Evolutionary conservation across 2,797 vertebrate species (phyloP).

Genomic region (Danio albolineatus): DNA sequence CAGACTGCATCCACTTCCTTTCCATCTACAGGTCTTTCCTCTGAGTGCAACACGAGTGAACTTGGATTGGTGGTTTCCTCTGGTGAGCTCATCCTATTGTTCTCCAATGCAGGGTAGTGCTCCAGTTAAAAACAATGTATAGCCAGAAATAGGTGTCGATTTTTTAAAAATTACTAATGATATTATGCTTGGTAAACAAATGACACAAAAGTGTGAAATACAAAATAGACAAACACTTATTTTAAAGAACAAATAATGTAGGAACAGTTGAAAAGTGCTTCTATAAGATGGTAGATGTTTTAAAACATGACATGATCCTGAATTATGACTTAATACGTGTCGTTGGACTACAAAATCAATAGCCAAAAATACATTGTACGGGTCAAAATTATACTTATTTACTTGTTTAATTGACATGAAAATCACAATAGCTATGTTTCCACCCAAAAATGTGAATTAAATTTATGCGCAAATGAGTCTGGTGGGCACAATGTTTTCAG

Average conservation of each 20-base stretch:
- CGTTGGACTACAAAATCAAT: no score
- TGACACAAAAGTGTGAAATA: neutral
- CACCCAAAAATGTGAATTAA: no score
- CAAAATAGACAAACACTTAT: neutral
- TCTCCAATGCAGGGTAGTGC: conserved; percentile 3
- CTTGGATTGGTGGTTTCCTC: conserved; percentile 55
- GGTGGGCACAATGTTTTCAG: no score
- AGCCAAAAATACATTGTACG: no score
- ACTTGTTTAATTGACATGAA: no score
- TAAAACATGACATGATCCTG: neutral
- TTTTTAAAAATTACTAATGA: neutral
- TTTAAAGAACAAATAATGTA: neutral
- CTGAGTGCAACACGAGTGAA: conserved; percentile 69
- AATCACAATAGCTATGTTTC: no score
- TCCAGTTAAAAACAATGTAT: conserved; percentile 9
- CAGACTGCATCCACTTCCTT: conserved; percentile 66
- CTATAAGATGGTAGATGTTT: no score
- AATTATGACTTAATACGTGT: neutral
- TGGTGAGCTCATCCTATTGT: conserved; percentile 56
- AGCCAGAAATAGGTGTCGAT: neutral
- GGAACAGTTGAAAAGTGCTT: neutral
- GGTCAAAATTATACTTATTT: no score
- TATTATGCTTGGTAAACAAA: neutral
- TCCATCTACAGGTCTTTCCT: conserved; percentile 80
- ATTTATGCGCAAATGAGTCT: no score